Percentiles rank a stretch among this genome's conserved stretches.
These are phyloP conservation scores for Nemopilema nomurai DNA, from an alignment of 30 jellyfish, hydroid and myxozoan genomes.

Conservation along the genomic window DNA sequence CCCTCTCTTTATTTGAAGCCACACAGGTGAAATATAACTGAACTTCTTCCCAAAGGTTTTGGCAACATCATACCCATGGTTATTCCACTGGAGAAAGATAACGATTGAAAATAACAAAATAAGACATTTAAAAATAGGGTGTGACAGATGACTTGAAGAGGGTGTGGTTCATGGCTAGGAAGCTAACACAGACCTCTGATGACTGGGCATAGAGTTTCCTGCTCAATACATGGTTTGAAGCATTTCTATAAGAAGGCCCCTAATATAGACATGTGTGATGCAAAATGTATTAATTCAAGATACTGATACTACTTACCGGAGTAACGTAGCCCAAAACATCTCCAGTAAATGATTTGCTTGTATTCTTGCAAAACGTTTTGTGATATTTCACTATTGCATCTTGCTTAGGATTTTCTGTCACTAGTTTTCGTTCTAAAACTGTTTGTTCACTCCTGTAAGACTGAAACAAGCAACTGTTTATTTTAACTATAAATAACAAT, in stretches of 20 bases:
- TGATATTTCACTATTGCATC: slow-evolving; percentile 61
- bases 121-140: too few relatives aligned
- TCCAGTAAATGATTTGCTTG: slow-evolving; percentile 42
- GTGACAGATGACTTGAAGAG: too few relatives aligned
- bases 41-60: slow-evolving; percentile 79
- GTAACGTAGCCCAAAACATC: slow-evolving; percentile 95
- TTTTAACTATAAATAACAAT: not conserved
- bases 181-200: too few relatives aligned
- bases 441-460: slow-evolving; percentile 42
- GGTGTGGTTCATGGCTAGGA: too few relatives aligned
- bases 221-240: not conserved
- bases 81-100: slow-evolving; percentile 72
- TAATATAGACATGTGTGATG: too few relatives aligned
- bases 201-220: too few relatives aligned
- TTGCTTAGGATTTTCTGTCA: slow-evolving; percentile 52
- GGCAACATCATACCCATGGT: slow-evolving; percentile 93
- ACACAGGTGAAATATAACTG: slow-evolving; percentile 83
- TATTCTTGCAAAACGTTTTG: slow-evolving; percentile 54
- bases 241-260: too few relatives aligned
- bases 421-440: slow-evolving; percentile 58
- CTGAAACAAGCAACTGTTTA: not conserved
- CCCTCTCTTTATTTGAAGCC: slow-evolving; percentile 75
- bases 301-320: slow-evolving; percentile 66
- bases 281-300: not conserved
- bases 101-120: too few relatives aligned